phyloP scores from a whole-genome alignment of 2,888 invertebrate genomes.

The Proisotoma minuta region DNA sequence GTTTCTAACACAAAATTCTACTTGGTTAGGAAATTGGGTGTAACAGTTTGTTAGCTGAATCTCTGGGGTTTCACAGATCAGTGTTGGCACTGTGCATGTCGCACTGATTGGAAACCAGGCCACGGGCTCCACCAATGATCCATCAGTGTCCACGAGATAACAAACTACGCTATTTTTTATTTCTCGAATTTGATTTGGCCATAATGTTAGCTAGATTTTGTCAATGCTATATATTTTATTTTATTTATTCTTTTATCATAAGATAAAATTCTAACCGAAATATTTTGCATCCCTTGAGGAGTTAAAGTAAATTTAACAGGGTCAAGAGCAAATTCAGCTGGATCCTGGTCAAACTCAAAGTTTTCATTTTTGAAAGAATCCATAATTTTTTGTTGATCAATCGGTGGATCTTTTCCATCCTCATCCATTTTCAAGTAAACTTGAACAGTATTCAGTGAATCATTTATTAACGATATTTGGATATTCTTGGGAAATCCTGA shows the following conservation, averaged over 20 bases:
- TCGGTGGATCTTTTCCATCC: slow-evolving; percentile 28
- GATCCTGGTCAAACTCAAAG: slow-evolving; percentile 14
- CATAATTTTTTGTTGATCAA: slow-evolving; percentile 24
- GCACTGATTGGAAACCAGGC: slow-evolving; percentile 23
- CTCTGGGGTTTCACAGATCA: slow-evolving; percentile 9
- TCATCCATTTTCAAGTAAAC: slow-evolving; percentile 26
- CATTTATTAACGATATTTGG: slow-evolving; percentile 32
- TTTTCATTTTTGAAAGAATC: slow-evolving; percentile 17
- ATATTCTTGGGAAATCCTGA: slow-evolving; percentile 28
- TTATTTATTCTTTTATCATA: no score
- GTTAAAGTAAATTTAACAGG: slow-evolving; percentile 22
- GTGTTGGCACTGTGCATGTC: slow-evolving; percentile 16
- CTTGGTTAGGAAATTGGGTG: slow-evolving; percentile 21
- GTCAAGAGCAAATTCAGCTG: slow-evolving; percentile 30
- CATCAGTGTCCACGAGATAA: slow-evolving; percentile 17
- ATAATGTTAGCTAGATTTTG: slow-evolving; percentile 18
- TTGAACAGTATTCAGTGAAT: slow-evolving; percentile 27
- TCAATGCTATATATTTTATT: background rate
- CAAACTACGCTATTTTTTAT: slow-evolving; percentile 19
- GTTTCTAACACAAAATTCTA: slow-evolving; percentile 22
- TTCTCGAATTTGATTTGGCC: slow-evolving; percentile 21
- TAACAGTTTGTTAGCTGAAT: slow-evolving; percentile 21
- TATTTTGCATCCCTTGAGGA: slow-evolving; percentile 27
- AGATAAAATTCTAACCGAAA: slow-evolving; percentile 18
- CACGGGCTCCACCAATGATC: slow-evolving; percentile 20